A percentile compares a stretch with the other conserved stretches of the same genome.
These are phyloP conservation scores for Mugil cephalus DNA, from an alignment of 2,113 vertebrate genomes.

Conservation along the genomic window DNA sequence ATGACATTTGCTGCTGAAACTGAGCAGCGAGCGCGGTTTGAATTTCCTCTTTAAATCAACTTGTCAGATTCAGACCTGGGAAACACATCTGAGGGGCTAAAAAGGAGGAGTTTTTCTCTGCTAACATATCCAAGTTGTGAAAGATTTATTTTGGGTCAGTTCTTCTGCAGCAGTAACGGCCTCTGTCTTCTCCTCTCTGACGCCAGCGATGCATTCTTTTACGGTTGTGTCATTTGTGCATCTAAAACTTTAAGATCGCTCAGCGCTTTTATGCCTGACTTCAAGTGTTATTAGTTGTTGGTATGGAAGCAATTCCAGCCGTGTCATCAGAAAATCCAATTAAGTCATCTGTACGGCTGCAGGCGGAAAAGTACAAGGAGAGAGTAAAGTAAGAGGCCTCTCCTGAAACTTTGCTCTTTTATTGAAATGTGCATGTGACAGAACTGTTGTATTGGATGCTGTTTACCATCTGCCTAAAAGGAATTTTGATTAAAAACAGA, in stretches of 20 bases:
- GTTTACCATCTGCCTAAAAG: slow-evolving; percentile 12
- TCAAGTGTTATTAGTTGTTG: slow-evolving; percentile 12
- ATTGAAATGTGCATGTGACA: background rate
- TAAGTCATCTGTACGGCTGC: background rate
- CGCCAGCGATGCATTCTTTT: slow-evolving; percentile 22
- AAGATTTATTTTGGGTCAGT: slow-evolving; percentile 9
- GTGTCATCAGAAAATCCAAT: slow-evolving; percentile 27
- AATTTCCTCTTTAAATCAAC: slow-evolving; percentile 25
- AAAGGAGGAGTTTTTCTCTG: background rate
- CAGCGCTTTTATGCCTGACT: slow-evolving; percentile 37
- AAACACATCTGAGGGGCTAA: slow-evolving; percentile 19
- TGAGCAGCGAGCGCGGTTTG: slow-evolving; percentile 4
- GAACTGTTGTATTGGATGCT: background rate
- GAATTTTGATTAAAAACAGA: slow-evolving; percentile 42
- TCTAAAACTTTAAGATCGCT: slow-evolving; percentile 21
- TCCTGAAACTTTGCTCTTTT: background rate
- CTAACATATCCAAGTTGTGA: background rate
- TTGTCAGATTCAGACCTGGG: slow-evolving; percentile 19
- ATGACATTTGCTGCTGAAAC: background rate
- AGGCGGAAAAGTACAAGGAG: background rate
- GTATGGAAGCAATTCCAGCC: slow-evolving; percentile 12
- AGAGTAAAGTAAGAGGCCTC: background rate
- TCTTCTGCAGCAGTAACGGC: slow-evolving; percentile 2
- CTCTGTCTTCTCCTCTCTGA: slow-evolving; percentile 4
- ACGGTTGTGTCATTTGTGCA: slow-evolving; percentile 33